Base-by-base conservation (phyloP, 1,140 invertebrate genomes). In the Helicorthomorpha holstii region DNA sequence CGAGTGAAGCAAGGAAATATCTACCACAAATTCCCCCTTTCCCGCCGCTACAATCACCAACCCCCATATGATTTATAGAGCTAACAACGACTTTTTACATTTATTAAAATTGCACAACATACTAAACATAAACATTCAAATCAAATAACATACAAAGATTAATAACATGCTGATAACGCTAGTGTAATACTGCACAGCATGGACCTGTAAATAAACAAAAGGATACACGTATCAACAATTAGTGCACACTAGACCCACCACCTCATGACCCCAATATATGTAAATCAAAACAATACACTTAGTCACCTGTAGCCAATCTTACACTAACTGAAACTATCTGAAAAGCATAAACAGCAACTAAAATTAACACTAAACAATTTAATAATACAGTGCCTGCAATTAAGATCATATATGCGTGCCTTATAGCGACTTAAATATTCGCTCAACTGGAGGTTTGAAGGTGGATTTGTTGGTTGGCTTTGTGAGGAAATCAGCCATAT, bases 171-270 rank as follows among this genome's bases (percentile, higher is more conserved):
- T 34, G 29, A 7, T 7, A 34, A 34, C 29, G 29, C 29, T 7
- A 34, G 16, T n/a, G n/a, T 34, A 34, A 34, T 34, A 34, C 29
- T 34, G 29, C 29, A 34, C 29, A 34, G 29, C 29, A 34, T 34
- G 29, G 29, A 34, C 29, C 29, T 34, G 29, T 16, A 34, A 34
- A 34, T 7, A 7, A 48, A 48, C 4, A 10, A 24, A 48, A 27
- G 25, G n/a, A 25, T 14, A 27, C 47, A 48, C 43, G 25, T 38
- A 7, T 38, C 19, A 34, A 47, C 26, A 34, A 34, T 48, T 22
- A 23, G 23, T 48, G 26, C 46, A 54, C 52, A 34, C 29, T 7
- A 34, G 29, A 34, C 29, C 29, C 29, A 34, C 29, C 29, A 34
- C 29, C 29, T 7, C 29, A 34, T 34, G 29, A 34, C 29, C 29